Evolutionary conservation across 2,888 invertebrate species (phyloP).

Genomic region (Beris morrisii): DNA sequence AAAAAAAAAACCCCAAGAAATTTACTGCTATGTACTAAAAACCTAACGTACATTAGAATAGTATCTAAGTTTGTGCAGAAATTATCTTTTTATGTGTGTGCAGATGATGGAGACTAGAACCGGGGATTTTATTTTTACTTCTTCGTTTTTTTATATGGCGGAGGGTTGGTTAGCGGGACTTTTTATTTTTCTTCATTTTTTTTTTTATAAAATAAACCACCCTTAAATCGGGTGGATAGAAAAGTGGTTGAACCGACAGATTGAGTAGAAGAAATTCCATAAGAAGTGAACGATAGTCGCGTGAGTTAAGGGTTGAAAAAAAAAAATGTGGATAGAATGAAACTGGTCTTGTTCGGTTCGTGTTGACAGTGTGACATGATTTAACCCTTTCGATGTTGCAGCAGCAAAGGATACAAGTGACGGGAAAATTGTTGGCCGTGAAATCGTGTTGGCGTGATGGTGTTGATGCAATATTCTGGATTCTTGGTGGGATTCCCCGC

Average conservation of each 20-base stretch:
- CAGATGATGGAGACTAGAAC: background rate
- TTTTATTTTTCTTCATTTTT: too few relatives aligned
- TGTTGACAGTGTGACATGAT: conserved; percentile 4
- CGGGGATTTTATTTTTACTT: background rate
- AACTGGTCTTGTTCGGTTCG: too few relatives aligned
- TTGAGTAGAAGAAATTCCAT: too few relatives aligned
- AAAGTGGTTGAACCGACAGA: too few relatives aligned
- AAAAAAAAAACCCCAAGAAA: background rate
- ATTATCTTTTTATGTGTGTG: conserved; percentile 6
- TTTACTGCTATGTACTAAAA: background rate
- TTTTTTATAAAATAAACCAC: too few relatives aligned
- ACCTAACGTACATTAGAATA: conserved; percentile 6
- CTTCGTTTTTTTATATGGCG: conserved; percentile 1
- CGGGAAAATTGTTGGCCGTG: conserved; percentile 12
- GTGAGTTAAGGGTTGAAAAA: background rate
- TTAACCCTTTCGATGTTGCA: background rate
- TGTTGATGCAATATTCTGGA: background rate
- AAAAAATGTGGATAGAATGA: too few relatives aligned
- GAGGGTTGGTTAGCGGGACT: conserved; percentile 2
- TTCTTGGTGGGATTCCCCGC: too few relatives aligned
- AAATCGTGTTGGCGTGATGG: background rate
- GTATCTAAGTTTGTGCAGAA: conserved; percentile 5
- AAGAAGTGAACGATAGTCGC: background rate
- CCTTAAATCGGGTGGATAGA: too few relatives aligned
- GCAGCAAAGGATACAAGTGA: background rate